Base-by-base conservation (phyloP, 64 coral and sea anemone genomes). In the Montipora capricornis region DNA sequence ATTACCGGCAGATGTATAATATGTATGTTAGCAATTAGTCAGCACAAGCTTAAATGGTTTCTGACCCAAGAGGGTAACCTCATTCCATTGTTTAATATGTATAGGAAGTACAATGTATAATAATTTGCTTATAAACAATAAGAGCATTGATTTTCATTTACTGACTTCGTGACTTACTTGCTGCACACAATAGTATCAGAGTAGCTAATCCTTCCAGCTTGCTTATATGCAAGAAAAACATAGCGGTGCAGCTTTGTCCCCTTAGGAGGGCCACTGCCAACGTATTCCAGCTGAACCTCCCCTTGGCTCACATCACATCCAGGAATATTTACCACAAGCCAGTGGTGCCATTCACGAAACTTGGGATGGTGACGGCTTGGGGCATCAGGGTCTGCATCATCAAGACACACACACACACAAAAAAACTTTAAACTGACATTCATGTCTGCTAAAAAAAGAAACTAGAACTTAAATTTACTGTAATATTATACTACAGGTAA, bases 281-380 rank as follows among this genome's bases (percentile, higher is more conserved):
- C 73, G 50, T 90, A 94, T 20, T 84, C 68, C 48, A 90, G 49
- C 44, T 89, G 83, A 47, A 49, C 71, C 48, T 89, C 87, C 44
- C 93, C 93, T 47, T 94, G 83, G 47, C 70, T 90, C 12, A 94
- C 68, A 62, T 90, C 87, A 84, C 93, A 94, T 15, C 93, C 93
- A 64, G 93, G 93, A 45, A 94, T 83, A 71, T 94, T 94, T 48
- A 94, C 73, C 49, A 94, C 93, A 83, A 94, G 78, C 93, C 93
- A 94, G 87, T 94, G 93, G 46, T 94, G 93, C 87, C 93, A 94
- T 47, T 94, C 93, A 9, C 87, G 87, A 58, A 90, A 90, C 47
- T 83, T 75, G 16, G 87, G 93, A 9, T 90, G 8, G 2, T 47
- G 4, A 52, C 93, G 93, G 66, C 93, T 90, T 5, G 93, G 93